Percentiles rank a stretch among this genome's conserved stretches.
These are phyloP conservation scores for Burhinus bistriatus DNA, from an alignment of 2,113 vertebrate species.

Conservation along the genomic window DNA sequence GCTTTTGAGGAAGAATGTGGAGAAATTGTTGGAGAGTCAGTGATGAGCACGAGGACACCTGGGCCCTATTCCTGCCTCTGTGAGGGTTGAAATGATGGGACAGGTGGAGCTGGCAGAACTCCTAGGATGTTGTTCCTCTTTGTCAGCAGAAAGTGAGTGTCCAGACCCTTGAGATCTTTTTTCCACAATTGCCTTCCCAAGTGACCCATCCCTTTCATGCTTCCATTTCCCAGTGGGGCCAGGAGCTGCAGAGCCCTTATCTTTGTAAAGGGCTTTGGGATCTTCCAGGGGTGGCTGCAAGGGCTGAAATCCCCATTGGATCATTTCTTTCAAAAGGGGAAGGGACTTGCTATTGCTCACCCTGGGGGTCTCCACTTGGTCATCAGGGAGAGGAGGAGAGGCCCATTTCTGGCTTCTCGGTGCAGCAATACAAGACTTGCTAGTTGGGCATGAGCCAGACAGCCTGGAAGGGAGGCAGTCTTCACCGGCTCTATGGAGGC, in stretches of 20 bases:
- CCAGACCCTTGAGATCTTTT: not conserved
- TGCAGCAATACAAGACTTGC: not conserved
- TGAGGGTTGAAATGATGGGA: not conserved
- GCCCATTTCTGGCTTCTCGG: not conserved
- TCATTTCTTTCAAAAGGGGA: not conserved
- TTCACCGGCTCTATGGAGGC: not conserved
- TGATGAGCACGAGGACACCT: not conserved
- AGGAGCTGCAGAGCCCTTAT: not conserved
- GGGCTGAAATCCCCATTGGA: not conserved
- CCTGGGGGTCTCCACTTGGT: not conserved
- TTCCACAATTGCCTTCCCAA: not conserved
- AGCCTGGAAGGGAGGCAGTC: not conserved
- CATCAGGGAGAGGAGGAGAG: not conserved
- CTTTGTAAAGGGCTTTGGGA: not conserved
- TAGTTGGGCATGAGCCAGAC: not conserved
- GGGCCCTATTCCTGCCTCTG: not conserved
- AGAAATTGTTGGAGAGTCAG: not conserved
- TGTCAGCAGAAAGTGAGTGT: not conserved
- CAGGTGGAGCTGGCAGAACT: not conserved
- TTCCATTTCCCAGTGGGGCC: not conserved
- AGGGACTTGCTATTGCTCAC: not conserved
- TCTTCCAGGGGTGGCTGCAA: fast-evolving
- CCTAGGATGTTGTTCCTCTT: not conserved
- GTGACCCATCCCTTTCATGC: not conserved
- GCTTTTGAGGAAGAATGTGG: not conserved